Conservation (phyloP, 2,888 invertebrate species). For the Drosophila affinis region DNA sequence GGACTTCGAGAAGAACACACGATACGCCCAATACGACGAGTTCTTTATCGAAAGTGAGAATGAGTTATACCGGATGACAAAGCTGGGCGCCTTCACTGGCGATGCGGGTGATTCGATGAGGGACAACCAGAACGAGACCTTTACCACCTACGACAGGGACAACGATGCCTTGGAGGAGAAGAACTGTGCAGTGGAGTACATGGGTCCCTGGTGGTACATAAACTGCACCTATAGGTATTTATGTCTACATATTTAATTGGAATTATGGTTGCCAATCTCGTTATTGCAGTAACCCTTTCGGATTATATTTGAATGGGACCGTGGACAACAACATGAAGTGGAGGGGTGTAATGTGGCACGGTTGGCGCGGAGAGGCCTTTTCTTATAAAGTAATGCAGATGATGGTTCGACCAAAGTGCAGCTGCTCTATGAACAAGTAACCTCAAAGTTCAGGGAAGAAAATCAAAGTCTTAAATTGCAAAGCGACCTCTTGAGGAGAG, state of each 20-base stretch:
- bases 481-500: too few species aligned
- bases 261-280: conserved; percentile 2
- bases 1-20: conserved; percentile 84
- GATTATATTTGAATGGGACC: conserved; percentile 15
- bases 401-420: conserved; percentile 35
- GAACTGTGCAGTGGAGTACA: conserved; percentile 87
- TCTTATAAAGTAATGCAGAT: conserved; percentile 24
- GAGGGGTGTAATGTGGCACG: conserved; percentile 10
- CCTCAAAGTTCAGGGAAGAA: too few species aligned
- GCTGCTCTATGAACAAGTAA: neutral
- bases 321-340: neutral
- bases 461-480: too few species aligned
- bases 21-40: conserved; percentile 79
- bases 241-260: neutral
- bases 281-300: too few species aligned
- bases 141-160: conserved; percentile 88
- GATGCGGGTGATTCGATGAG: conserved; percentile 88
- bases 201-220: conserved; percentile 90
- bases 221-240: conserved; percentile 84
- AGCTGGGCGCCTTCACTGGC: conserved; percentile 84
- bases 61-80: conserved; percentile 87
- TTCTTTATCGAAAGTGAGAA: conserved; percentile 88
- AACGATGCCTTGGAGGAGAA: conserved; percentile 86
- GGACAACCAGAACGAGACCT: conserved; percentile 88
- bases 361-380: neutral